Conservation (phyloP, 2,888 invertebrate genomes). For the Polylopha cassiicola region DNA sequence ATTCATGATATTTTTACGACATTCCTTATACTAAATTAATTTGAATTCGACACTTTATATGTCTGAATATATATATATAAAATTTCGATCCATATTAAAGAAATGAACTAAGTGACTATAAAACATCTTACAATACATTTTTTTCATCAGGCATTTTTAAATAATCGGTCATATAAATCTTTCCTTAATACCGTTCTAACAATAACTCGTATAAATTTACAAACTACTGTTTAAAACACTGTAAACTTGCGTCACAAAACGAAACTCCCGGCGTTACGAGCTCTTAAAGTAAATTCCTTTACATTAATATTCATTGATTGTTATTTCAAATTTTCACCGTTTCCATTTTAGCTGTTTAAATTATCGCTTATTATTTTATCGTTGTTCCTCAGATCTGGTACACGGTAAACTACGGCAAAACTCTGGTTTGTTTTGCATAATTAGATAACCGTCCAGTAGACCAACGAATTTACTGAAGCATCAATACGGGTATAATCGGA, state of each 20-base stretch:
- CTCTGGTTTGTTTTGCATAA: slow-evolving; percentile 58
- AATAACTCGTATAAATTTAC: slow-evolving; percentile 26
- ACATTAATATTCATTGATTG: slow-evolving; percentile 58
- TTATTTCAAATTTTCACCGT: slow-evolving; percentile 43
- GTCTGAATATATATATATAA: too few species aligned
- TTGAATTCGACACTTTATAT: slow-evolving; percentile 1
- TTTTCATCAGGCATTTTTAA: too few species aligned
- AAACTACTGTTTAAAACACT: slow-evolving; percentile 33
- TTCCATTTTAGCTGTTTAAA: slow-evolving; percentile 29
- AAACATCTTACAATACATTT: too few species aligned
- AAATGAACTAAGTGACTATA: too few species aligned
- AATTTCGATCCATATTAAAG: too few species aligned
- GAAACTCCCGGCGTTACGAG: slow-evolving; percentile 10
- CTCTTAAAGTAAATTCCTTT: slow-evolving; percentile 42
- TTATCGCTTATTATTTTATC: slow-evolving; percentile 54
- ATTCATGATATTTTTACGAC: slow-evolving; percentile 4
- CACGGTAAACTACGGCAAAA: slow-evolving; percentile 51
- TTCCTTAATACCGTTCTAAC: slow-evolving; percentile 16
- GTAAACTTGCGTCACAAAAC: slow-evolving; percentile 27
- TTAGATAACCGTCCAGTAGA: slow-evolving; percentile 51
- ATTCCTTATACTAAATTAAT: neutral
- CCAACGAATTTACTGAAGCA: slow-evolving; percentile 36
- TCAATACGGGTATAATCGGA: slow-evolving; percentile 29
- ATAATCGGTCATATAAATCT: too few species aligned
- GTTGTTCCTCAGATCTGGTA: slow-evolving; percentile 30